Evolutionary conservation across 2,113 vertebrate species (phyloP).

Genomic region (Syrrhaptes paradoxus): DNA sequence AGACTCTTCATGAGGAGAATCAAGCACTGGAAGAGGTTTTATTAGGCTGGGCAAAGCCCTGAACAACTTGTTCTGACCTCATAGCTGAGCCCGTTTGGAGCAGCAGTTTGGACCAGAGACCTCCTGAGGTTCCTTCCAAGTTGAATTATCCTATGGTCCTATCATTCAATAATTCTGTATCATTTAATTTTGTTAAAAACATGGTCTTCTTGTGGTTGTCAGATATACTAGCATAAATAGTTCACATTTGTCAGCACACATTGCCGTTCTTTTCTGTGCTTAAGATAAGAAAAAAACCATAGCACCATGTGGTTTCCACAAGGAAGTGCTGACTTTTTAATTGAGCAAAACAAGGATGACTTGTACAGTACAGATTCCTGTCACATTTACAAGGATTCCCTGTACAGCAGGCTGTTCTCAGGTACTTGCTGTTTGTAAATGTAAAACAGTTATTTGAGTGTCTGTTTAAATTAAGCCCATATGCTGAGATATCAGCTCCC

Average conservation of each 20-base stretch:
- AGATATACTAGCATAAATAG: background rate
- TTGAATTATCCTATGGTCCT: background rate
- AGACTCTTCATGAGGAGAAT: background rate
- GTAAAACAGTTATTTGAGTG: slow-evolving; percentile 1
- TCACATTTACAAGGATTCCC: background rate
- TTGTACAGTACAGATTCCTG: background rate
- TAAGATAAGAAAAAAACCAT: background rate
- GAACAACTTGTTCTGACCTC: background rate
- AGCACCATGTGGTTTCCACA: background rate
- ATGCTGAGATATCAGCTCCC: background rate
- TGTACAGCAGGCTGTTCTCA: background rate
- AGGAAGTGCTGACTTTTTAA: slow-evolving; percentile 36
- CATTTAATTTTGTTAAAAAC: background rate
- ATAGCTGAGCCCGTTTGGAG: background rate
- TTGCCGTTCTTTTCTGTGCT: background rate
- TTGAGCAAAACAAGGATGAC: background rate
- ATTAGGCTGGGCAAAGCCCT: background rate
- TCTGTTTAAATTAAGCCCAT: slow-evolving; percentile 44
- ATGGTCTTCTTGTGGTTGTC: background rate
- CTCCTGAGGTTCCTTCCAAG: background rate
- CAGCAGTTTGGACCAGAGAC: background rate
- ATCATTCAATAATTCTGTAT: background rate
- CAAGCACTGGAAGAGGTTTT: background rate
- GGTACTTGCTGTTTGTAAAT: slow-evolving; percentile 32
- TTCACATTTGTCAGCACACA: background rate